A percentile compares a stretch with the other conserved stretches of the same genome.
Evolutionary conservation across 1,140 invertebrate genomes (phyloP).

Genomic region (Samia ricini): DNA sequence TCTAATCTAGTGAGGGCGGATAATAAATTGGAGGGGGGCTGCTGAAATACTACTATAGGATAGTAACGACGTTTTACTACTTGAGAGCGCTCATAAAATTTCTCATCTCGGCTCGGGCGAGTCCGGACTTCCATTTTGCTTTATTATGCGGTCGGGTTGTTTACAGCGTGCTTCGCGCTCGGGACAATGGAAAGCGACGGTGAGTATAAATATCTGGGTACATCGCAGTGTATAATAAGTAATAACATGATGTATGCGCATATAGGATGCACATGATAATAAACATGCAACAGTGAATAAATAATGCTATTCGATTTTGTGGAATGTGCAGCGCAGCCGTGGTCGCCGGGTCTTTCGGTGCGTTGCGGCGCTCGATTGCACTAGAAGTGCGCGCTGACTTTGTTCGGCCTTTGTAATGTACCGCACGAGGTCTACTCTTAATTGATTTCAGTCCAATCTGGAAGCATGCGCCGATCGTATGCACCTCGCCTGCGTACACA

Average conservation of each 20-base stretch:
- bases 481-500: conserved; percentile 33
- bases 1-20: conserved; percentile 63
- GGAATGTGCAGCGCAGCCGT: conserved; percentile 63
- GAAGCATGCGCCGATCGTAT: conserved; percentile 62
- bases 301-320: conserved; percentile 73
- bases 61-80: conserved; percentile 78
- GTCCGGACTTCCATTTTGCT: conserved; percentile 75
- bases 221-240: conserved; percentile 25
- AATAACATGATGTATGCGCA: conserved; percentile 63
- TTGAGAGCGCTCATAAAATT: conserved; percentile 67
- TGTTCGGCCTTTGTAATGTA: conserved; percentile 4
- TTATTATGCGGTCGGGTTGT: conserved; percentile 74
- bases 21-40: conserved; percentile 74
- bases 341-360: conserved; percentile 31
- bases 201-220: conserved; percentile 50
- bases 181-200: conserved; percentile 73
- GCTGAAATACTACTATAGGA: conserved; percentile 77
- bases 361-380: conserved; percentile 31
- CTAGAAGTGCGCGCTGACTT: conserved; percentile 23
- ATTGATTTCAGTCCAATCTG: conserved; percentile 60
- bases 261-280: conserved; percentile 65
- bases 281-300: conserved; percentile 70
- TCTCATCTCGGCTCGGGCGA: conserved; percentile 63
- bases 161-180: conserved; percentile 64
- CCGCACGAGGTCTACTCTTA: conserved; percentile 23